Percentiles rank a stretch among this genome's conserved stretches.
Conservation (phyloP, 2,113 vertebrate species). For the Oophaga pumilio region DNA sequence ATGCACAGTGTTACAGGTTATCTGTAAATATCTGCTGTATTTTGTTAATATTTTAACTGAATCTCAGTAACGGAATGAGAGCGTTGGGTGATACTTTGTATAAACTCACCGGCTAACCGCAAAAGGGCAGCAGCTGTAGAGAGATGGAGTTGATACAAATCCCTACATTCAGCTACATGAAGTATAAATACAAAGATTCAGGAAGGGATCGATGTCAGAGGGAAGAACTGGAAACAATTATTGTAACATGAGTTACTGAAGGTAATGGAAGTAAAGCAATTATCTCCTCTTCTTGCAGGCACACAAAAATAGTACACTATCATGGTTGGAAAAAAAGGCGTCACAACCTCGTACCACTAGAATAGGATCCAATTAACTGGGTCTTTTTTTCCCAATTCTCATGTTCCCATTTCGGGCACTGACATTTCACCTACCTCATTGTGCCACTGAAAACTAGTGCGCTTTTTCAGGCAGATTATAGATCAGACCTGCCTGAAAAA, state of each 20-base stretch:
- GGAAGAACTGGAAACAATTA: conserved; percentile 43
- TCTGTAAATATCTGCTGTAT: not conserved
- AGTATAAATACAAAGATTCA: conserved; percentile 11
- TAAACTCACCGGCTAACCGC: not conserved
- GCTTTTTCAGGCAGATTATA: no score
- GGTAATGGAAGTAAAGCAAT: conserved; percentile 32
- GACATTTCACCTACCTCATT: not conserved
- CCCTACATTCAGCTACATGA: conserved; percentile 24
- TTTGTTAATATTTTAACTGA: not conserved
- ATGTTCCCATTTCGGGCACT: not conserved
- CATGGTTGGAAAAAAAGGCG: not conserved
- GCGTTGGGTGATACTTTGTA: not conserved
- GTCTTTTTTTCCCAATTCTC: not conserved
- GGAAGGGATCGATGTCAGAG: conserved; percentile 20
- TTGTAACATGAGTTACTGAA: conserved; percentile 37
- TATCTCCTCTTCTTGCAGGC: conserved; percentile 3
- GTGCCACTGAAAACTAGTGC: not conserved
- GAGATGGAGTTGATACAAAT: not conserved
- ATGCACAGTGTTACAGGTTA: not conserved
- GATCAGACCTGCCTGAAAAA: no score
- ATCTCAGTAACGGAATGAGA: not conserved
- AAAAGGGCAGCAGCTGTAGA: not conserved
- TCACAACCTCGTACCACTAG: not conserved
- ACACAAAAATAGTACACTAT: conserved; percentile 29
- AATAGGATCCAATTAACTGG: not conserved